These are phyloP conservation scores for Meloidogyne exigua DNA, from an alignment of 1,140 invertebrate species.

Conservation along the genomic window DNA sequence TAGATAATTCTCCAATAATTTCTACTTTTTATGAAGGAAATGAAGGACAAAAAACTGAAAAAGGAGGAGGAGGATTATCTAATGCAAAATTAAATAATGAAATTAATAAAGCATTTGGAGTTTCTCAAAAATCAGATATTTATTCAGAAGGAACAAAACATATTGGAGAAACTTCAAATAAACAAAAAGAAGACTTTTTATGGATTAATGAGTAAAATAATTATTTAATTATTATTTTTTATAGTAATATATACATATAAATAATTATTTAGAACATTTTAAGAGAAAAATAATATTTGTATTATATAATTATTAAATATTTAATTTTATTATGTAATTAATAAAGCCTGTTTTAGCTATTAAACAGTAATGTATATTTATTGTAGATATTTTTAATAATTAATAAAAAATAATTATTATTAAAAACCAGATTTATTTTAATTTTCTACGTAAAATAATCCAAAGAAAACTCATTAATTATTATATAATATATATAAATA, in stretches of 20 bases:
- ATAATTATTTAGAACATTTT: too few species aligned
- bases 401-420: too few species aligned
- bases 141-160: background rate
- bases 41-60: background rate
- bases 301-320: too few species aligned
- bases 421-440: background rate
- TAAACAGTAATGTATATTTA: too few species aligned
- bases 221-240: too few species aligned
- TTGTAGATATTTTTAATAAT: too few species aligned
- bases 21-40: background rate
- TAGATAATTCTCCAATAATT: background rate
- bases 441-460: background rate
- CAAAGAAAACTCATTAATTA: background rate
- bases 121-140: background rate
- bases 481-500: background rate
- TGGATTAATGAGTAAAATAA: constrained; percentile 4
- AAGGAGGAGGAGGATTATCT: background rate
- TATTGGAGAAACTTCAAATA: background rate
- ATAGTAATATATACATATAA: background rate
- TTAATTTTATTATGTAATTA: too few species aligned
- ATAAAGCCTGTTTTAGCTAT: too few species aligned
- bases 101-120: background rate
- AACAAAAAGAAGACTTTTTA: constrained; percentile 13
- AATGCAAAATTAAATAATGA: background rate
- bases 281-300: too few species aligned